Evolutionary conservation across 1,140 invertebrate species (phyloP).

Genomic region (Diorhabda carinulata): DNA sequence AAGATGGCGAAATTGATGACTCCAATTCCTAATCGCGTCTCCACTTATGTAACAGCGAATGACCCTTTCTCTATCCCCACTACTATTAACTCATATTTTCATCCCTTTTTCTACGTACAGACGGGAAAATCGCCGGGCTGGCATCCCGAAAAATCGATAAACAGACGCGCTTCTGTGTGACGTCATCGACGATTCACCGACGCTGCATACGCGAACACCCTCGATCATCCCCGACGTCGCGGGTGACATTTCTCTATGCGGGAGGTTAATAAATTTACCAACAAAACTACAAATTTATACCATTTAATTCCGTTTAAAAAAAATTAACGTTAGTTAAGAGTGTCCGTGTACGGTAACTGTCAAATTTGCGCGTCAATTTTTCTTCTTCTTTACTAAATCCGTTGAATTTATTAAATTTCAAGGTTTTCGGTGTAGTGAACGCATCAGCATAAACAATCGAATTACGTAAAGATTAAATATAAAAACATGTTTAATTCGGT

Average conservation of each 20-base stretch:
- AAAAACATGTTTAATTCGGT: too few species aligned
- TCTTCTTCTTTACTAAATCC: too few species aligned
- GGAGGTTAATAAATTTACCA: slow-evolving; percentile 31
- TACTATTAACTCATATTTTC: slow-evolving; percentile 13
- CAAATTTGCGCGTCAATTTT: too few species aligned
- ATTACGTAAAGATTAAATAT: too few species aligned
- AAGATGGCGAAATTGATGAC: background rate
- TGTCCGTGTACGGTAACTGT: background rate
- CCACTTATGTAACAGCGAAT: background rate
- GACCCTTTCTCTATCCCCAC: slow-evolving; percentile 9
- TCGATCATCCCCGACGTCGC: slow-evolving; percentile 41
- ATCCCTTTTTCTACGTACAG: slow-evolving; percentile 23
- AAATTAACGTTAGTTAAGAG: background rate
- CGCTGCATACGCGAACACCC: slow-evolving; percentile 38
- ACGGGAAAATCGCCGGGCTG: slow-evolving; percentile 32
- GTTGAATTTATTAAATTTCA: too few species aligned
- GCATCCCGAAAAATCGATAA: slow-evolving; percentile 44
- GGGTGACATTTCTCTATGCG: slow-evolving; percentile 46
- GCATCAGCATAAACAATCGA: too few species aligned
- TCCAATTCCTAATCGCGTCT: background rate
- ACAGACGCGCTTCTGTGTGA: slow-evolving; percentile 42
- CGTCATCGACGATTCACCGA: slow-evolving; percentile 41
- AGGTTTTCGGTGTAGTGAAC: too few species aligned
- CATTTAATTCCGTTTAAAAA: too few species aligned
- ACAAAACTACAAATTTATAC: slow-evolving; percentile 22